Evolutionary conservation across 2,113 vertebrate genomes (phyloP), one percentile per base, ranked within the genome.

Genomic region (Dendrocopos noguchii): DNA sequence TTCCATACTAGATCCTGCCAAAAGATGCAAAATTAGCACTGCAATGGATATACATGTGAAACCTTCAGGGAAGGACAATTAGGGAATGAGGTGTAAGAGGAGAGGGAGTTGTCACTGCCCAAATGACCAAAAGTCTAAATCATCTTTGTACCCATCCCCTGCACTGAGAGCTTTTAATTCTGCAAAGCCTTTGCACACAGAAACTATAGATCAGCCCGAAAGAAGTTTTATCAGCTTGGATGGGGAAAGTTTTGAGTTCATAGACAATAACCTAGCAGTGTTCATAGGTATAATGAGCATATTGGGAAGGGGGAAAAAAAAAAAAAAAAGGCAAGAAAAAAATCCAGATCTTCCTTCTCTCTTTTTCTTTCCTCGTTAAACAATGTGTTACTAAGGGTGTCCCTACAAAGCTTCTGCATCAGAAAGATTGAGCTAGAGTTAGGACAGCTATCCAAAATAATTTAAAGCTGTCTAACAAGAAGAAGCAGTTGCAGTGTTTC

Each of bases 1-100:
- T 86, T 92, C 94, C 91, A 82, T 52, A 47, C n/a, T 80, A 92
- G 81, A 61, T 92, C 46, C 64, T 95, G 94, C 88, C 93, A 94
- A 94, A 88, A 93, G 85, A 80, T 83, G 90, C 90, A 93, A 93
- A 95, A 94, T 93, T 95, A 93, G 93, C 68, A 67, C 68, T 74
- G 53, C 0, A 0, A 78, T 74, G 76, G 80, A 80, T 90, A 89
- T 71, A 88, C 61, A 94, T 88, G 47, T 83, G 65, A 31, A 95
- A 47, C 61, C 73, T 90, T 60, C 39, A 80, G 81, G 79, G 84
- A 92, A 91, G 61, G 39, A 87, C 89, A 94, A 75, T 84, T 91
- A 95, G 25, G 17, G 81, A 76, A 94, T n/a, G 29, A 83, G 22
- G 36, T 93, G 31, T 82, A 95, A 91, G 72, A 85, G 25, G 25